Evolutionary conservation across 2,888 invertebrate species (phyloP).

Genomic region (Tromatobia lineatoria): DNA sequence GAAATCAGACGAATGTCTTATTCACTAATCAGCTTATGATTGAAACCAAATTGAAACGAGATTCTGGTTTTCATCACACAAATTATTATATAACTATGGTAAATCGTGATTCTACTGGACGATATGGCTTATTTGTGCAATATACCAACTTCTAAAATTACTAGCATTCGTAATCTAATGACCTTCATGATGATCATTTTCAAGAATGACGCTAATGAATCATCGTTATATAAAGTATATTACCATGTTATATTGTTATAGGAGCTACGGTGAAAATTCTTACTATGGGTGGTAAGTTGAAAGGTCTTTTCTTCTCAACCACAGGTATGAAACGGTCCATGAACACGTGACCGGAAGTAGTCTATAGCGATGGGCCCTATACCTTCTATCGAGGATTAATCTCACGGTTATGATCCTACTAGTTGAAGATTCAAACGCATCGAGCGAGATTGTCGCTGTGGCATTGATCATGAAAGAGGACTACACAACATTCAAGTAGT

Average conservation of each 20-base stretch:
- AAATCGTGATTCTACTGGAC: too few relatives aligned
- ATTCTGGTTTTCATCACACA: too few relatives aligned
- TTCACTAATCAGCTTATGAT: background rate
- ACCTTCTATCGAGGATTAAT: constrained; percentile 53
- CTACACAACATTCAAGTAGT: too few relatives aligned
- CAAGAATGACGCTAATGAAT: too few relatives aligned
- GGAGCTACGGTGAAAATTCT: constrained; percentile 11
- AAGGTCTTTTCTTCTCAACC: constrained; percentile 64
- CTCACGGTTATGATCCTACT: constrained; percentile 64
- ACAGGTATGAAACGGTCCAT: constrained; percentile 57
- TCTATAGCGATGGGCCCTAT: constrained; percentile 67
- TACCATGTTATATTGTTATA: constrained; percentile 2
- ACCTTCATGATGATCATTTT: too few relatives aligned
- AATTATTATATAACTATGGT: too few relatives aligned
- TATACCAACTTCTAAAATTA: too few relatives aligned
- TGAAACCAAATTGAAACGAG: background rate
- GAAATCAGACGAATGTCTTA: background rate
- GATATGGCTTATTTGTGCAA: too few relatives aligned
- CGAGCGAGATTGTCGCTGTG: too few relatives aligned
- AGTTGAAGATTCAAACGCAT: constrained; percentile 64
- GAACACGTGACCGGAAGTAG: constrained; percentile 56
- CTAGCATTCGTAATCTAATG: too few relatives aligned
- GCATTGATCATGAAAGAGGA: constrained; percentile 63
- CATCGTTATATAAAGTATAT: too few relatives aligned
- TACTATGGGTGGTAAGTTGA: constrained; percentile 32